Base-by-base conservation (phyloP, 2,113 vertebrate genomes). In the Oreotragus oreotragus region DNA sequence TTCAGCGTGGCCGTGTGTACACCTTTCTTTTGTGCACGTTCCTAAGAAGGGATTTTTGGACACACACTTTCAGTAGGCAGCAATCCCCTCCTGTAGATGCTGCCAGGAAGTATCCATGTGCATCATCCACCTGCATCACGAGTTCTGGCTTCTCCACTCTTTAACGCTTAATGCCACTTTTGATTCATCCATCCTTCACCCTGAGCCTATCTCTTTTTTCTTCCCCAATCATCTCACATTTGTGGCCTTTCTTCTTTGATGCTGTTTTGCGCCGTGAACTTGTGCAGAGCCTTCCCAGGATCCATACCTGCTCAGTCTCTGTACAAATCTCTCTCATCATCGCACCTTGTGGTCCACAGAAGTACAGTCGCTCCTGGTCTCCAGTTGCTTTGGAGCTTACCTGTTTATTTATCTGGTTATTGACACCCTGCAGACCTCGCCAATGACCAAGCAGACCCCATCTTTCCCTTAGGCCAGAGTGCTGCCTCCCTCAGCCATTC, bases 1-100 rank as follows among this genome's bases (percentile, higher is more conserved):
- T 60, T 57, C 30, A n/a, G 19, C 16, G 30, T 5, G 58, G 53
- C 17, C 0, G 0, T 47, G 60, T 0, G 6, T 5, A 7, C 1
- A 1, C 49, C 6, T 83, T 62, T 87, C 27, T 36, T 53, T 60
- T 33, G 14, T 49, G 6, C 33, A 2, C 2, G 0, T 16, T 77
- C 43, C 57, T 25, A 5, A 36, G 66, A 28, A 53, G 57, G 25
- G 25, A 19, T 10, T 12, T 27, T 49, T 7, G 30, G 60, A 16
- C 64, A 12, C 5, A 6, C 28, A 6, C 58, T 15, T 5, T 14
- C n/a, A 16, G 7, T 9, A 7, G 7, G 25, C 27, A 21, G 92
- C 1, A 10, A 16, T 1, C 92, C 6, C 3, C 58, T n/a, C 51
- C 45, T 1, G 2, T 3, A 62, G 91, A 70, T 13, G 3, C 16